Evolutionary conservation across 1,140 invertebrate species (phyloP), one percentile per base, ranked within the genome.

Genomic region (Antheraea pernyi): DNA sequence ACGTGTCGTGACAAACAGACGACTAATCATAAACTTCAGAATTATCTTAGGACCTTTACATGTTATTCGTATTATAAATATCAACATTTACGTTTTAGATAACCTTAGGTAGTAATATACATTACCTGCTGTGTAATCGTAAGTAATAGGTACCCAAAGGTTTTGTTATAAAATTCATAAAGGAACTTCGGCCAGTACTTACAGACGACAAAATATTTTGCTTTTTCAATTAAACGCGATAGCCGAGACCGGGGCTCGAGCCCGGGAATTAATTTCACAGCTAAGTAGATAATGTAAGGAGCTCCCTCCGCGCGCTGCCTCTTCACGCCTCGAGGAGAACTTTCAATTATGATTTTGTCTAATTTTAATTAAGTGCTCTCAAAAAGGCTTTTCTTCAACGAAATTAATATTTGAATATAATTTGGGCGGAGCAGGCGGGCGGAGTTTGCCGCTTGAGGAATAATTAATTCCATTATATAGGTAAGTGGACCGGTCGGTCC

Each of bases 361-460:
- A 91, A 91, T 91, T 91, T 91, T 91, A 91, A 91, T 91, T 91
- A 91, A 91, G 89, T 89, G 86, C 85, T 91, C 87, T 89, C 87
- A 88, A 88, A 88, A 89, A 89, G 86, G 89, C 86, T 89, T 91
- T 89, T 86, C 88, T 89, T 83, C 87, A 83, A 79, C 80, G 83
- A 89, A 91, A 91, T 91, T 91, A 91, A 89, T 91, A 91, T 91
- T 91, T 91, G 87, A 91, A 91, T 91, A 89, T 91, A 91, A 91
- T 91, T 91, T 91, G 83, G 84, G 86, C 79, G 87, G 85, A 88
- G 83, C 85, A 78, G 78, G 78, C 83, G 79, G 87, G 86, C 82
- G 87, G 87, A 85, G 86, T 85, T 78, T 83, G 85, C 82, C 81
- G 83, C 80, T 83, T 73, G 78, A 83, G 72, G 84, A 91, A 89